A percentile compares a stretch with the other conserved stretches of the same genome.
Conservation (phyloP, 2,797 vertebrate genomes). For the Notamacropus eugenii region DNA sequence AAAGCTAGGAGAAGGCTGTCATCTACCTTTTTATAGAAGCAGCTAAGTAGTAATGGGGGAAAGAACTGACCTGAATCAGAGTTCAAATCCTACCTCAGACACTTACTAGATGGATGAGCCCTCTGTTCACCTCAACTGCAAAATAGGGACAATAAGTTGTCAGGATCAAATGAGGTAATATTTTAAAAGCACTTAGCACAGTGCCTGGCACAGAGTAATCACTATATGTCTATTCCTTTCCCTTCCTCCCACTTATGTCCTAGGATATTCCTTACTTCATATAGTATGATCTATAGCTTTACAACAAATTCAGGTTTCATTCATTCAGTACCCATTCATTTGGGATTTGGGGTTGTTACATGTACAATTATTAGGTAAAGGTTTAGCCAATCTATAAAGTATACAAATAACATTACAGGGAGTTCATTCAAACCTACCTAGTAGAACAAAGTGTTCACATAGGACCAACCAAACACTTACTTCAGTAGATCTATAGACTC, state of each 20-base stretch:
- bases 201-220: background rate
- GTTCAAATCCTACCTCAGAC: background rate
- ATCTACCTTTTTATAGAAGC: background rate
- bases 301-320: background rate
- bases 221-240: background rate
- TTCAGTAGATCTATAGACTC: background rate
- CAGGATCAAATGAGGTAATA: background rate
- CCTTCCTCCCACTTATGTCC: background rate
- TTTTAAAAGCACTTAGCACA: background rate
- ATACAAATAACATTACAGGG: background rate
- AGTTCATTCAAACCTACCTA: background rate
- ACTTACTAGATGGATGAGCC: background rate
- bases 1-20: rapidly evolving
- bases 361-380: background rate
- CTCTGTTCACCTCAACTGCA: background rate
- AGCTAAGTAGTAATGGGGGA: background rate
- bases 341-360: background rate
- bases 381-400: background rate
- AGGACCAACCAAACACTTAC: background rate
- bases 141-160: background rate
- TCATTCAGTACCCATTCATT: background rate
- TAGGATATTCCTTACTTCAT: background rate
- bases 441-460: background rate
- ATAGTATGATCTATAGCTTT: background rate
- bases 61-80: background rate